These are phyloP conservation scores for Dasysyrphus tricinctus DNA, from an alignment of 2,888 invertebrate genomes.

Conservation along the genomic window DNA sequence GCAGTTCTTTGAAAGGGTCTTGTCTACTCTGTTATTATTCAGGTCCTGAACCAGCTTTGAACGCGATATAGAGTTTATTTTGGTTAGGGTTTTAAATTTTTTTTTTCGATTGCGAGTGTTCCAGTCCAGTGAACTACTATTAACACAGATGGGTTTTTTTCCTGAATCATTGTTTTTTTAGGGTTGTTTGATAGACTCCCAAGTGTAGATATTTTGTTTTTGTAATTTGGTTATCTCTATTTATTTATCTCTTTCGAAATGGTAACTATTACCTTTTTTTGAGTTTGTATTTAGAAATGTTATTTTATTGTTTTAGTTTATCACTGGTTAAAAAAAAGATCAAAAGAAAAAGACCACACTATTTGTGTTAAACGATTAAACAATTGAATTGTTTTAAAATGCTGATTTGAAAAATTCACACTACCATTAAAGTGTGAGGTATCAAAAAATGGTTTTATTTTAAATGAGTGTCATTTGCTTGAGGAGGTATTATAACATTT, in stretches of 20 bases:
- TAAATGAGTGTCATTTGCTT: no score
- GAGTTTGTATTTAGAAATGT: neutral
- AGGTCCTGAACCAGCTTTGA: neutral
- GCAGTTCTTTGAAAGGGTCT: slow-evolving; percentile 20
- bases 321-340: neutral
- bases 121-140: slow-evolving; percentile 52
- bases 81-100: neutral
- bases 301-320: neutral
- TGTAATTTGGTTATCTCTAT: neutral
- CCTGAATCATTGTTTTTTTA: neutral
- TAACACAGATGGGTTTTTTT: slow-evolving; percentile 30
- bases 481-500: no score
- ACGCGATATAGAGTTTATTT: slow-evolving; percentile 24
- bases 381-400: no score
- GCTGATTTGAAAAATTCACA: neutral
- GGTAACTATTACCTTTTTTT: neutral
- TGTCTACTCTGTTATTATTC: neutral
- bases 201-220: neutral
- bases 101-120: slow-evolving; percentile 29
- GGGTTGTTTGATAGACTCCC: neutral
- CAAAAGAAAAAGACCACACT: no score
- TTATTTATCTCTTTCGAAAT: neutral
- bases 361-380: no score
- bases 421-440: neutral
- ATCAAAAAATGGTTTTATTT: no score